Evolutionary conservation across 2,113 vertebrate species (phyloP).

Genomic region (Anas platyrhynchos): DNA sequence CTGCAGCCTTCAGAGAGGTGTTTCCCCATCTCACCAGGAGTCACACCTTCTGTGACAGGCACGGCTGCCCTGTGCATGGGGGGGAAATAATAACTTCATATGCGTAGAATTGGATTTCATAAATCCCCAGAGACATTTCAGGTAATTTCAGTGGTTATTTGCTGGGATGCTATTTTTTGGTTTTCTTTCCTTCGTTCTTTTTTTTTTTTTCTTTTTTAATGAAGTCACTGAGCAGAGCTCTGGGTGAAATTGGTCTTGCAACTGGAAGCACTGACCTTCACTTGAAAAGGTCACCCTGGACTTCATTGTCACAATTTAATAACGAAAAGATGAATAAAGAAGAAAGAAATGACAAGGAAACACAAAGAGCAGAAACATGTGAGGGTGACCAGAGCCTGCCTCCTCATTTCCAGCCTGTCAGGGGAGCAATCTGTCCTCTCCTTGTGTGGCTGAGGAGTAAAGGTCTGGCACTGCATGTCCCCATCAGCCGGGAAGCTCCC

Average conservation of each 20-base stretch:
- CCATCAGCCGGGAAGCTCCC: not conserved
- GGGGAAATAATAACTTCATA: not conserved
- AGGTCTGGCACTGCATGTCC: rapidly evolving
- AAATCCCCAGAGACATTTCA: not conserved
- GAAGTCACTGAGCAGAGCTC: not conserved
- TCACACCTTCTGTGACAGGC: not conserved
- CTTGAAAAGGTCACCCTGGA: not conserved
- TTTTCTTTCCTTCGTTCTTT: too few species aligned
- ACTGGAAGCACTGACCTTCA: not conserved
- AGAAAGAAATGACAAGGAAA: not conserved
- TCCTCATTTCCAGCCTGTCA: not conserved
- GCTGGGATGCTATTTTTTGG: not conserved
- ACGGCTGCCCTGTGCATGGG: rapidly evolving
- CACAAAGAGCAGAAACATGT: not conserved
- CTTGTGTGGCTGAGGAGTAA: not conserved
- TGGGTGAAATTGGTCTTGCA: not conserved
- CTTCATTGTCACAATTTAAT: not conserved
- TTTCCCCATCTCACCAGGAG: rapidly evolving
- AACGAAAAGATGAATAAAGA: not conserved
- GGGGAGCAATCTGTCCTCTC: not conserved
- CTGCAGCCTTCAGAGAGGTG: not conserved
- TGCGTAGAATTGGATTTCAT: not conserved
- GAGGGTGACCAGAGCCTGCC: not conserved
- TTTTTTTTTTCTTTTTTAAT: not conserved
- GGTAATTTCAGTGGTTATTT: not conserved